These are phyloP conservation scores for Acyrthosiphon pisum DNA, from an alignment of 1,140 invertebrate species.

Conservation along the genomic window DNA sequence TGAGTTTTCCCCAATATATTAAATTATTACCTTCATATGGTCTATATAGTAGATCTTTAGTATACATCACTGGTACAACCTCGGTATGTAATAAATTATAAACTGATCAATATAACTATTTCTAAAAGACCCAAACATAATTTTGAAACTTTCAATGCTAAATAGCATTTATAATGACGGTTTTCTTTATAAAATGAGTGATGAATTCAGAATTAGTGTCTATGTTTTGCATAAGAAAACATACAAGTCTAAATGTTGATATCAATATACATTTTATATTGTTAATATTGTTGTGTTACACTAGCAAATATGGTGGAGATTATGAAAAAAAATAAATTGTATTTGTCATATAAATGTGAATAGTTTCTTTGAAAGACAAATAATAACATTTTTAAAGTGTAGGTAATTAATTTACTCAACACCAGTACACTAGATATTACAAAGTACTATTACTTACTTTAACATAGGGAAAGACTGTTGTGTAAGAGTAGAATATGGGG, in stretches of 20 bases:
- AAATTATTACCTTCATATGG: too few relatives aligned
- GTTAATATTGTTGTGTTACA: too few relatives aligned
- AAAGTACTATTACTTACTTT: conserved; percentile 58
- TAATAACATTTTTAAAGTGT: neutral
- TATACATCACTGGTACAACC: too few relatives aligned
- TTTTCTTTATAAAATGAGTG: neutral
- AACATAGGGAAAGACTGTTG: conserved; percentile 60
- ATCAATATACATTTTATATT: too few relatives aligned
- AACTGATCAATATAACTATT: too few relatives aligned
- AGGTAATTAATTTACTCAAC: neutral
- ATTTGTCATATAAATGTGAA: neutral
- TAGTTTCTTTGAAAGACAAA: neutral
- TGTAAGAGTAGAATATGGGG: conserved; percentile 62
- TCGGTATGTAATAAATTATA: too few relatives aligned
- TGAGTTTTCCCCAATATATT: too few relatives aligned
- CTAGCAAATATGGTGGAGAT: too few relatives aligned
- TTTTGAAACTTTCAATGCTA: neutral
- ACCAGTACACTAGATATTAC: neutral
- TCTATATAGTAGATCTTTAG: too few relatives aligned
- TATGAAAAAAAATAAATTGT: too few relatives aligned
- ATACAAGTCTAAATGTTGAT: too few relatives aligned
- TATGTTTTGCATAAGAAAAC: neutral
- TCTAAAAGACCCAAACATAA: neutral
- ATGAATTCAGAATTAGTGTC: neutral
- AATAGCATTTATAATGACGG: neutral